Conservation (phyloP, 2,113 vertebrate genomes). For the Hylia prasina region DNA sequence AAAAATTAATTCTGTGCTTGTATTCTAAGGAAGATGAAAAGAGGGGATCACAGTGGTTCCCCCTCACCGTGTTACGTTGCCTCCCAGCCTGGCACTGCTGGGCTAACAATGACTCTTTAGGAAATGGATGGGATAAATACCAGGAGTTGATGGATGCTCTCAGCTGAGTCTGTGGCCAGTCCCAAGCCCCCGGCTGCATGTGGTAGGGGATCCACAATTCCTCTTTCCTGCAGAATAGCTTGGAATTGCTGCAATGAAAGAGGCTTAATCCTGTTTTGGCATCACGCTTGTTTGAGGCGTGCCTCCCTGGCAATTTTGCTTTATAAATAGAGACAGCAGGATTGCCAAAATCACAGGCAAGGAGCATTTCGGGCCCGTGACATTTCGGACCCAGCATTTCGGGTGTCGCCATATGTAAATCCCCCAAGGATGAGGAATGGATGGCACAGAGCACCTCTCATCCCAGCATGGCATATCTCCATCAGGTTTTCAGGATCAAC, state of each 20-base stretch:
- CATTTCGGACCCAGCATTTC: too few relatives aligned
- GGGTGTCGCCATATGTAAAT: not conserved
- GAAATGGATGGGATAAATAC: not conserved
- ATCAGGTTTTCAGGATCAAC: not conserved
- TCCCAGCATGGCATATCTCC: not conserved
- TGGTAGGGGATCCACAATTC: not conserved
- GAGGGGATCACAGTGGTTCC: not conserved
- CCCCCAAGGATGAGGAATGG: not conserved
- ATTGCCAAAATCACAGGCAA: not conserved
- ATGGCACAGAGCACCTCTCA: not conserved
- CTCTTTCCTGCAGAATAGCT: not conserved
- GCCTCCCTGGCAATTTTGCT: slow-evolving; percentile 6
- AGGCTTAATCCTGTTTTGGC: slow-evolving; percentile 43
- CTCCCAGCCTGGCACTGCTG: not conserved
- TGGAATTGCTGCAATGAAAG: not conserved
- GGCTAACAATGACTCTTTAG: not conserved
- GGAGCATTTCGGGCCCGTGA: not conserved
- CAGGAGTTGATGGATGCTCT: not conserved
- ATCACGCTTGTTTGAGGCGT: not conserved
- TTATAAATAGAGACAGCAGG: slow-evolving; percentile 52
- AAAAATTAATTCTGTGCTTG: not conserved
- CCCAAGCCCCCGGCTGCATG: not conserved
- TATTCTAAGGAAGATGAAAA: not conserved
- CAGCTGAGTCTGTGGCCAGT: not conserved
- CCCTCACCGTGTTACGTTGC: rapidly evolving